A percentile compares a stretch with the other conserved stretches of the same genome.
Conservation (phyloP, 92 coral and sea anemone species). For the Epizoanthus scotinus region DNA sequence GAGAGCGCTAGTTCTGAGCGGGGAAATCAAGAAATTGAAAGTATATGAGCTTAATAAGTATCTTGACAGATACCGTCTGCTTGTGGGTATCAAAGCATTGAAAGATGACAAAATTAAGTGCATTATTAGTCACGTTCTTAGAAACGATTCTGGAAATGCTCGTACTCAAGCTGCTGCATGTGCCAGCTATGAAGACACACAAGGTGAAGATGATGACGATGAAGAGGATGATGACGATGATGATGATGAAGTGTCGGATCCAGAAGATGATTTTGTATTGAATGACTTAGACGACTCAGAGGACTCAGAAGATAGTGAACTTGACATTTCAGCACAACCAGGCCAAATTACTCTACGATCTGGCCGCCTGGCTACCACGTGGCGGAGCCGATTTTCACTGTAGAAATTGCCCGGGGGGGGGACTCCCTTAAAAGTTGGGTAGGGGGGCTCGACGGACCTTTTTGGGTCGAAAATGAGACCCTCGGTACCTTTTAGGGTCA, state of each 20-base stretch:
- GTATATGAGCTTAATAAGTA: slow-evolving; percentile 47
- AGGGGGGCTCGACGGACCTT: slow-evolving; percentile 28
- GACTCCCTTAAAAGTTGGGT: slow-evolving; percentile 9
- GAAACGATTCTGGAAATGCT: neutral
- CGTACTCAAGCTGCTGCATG: slow-evolving; percentile 14
- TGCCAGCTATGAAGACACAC: slow-evolving; percentile 13
- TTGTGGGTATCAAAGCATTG: slow-evolving; percentile 29
- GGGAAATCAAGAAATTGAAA: slow-evolving; percentile 26
- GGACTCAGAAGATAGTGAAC: too few relatives aligned
- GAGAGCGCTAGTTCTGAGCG: slow-evolving; percentile 24
- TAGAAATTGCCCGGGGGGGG: slow-evolving; percentile 30
- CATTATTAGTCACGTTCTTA: slow-evolving; percentile 33
- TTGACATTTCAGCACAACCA: too few relatives aligned
- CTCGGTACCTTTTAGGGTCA: slow-evolving; percentile 26
- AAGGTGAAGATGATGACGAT: slow-evolving; percentile 35
- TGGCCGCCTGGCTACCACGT: too few relatives aligned
- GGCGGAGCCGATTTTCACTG: too few relatives aligned
- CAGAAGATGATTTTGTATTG: too few relatives aligned
- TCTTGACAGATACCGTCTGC: slow-evolving; percentile 27
- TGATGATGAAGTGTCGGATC: too few relatives aligned
- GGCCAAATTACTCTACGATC: too few relatives aligned
- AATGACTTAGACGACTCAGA: too few relatives aligned
- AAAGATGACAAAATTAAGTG: slow-evolving; percentile 20
- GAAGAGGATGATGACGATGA: slow-evolving; percentile 27
- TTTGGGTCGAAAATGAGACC: slow-evolving; percentile 16